Base-by-base conservation (phyloP, 2,888 invertebrate genomes). In the Drosophila emarginata region DNA sequence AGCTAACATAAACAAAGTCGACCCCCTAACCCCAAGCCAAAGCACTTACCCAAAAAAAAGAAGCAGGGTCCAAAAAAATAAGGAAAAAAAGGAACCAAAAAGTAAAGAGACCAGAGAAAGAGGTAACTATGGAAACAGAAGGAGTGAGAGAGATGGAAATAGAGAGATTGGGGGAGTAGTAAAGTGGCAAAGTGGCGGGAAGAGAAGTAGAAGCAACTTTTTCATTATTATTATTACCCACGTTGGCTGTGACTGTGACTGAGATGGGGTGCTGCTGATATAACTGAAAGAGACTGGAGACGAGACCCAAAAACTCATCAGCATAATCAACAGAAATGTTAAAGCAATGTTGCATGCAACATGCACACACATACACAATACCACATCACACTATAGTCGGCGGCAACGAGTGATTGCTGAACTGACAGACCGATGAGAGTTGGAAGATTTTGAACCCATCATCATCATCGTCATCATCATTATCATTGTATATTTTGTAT, bases 171-270 rank as follows among this genome's bases (percentile, higher is more conserved):
- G 32, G 32, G 32, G 32, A 32, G 32, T 11, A 32, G 32, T 32
- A 32, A 32, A 32, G 9, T 32, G 7, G 32, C 11, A 45, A 21
- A 21, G 45, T 39, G 39, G 12, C 4, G 45, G 15, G 23, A 54
- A 26, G 26, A 23, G 36, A 32, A 21, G 40, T 54, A 56, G 59
- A 40, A 56, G 40, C 61, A 64, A 64, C 61, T 68, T 87, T 87
- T 81, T 82, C 82, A 87, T 82, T 82, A 87, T 84, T 80, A 82
- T 87, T 82, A 82, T 87, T 81, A 72, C 81, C 78, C 78, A 80
- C 78, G 74, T 80, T 61, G 77, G 70, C 79, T 36, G 11, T 21
- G 58, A 66, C 79, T 36, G 11, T 21, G 58, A 66, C 56, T 68
- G 66, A 78, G 85, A 85, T 81, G 79, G 79, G 69, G 67, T 79